phyloP scores from a whole-genome alignment of 2,888 invertebrate species.

The Myopa testacea region DNA sequence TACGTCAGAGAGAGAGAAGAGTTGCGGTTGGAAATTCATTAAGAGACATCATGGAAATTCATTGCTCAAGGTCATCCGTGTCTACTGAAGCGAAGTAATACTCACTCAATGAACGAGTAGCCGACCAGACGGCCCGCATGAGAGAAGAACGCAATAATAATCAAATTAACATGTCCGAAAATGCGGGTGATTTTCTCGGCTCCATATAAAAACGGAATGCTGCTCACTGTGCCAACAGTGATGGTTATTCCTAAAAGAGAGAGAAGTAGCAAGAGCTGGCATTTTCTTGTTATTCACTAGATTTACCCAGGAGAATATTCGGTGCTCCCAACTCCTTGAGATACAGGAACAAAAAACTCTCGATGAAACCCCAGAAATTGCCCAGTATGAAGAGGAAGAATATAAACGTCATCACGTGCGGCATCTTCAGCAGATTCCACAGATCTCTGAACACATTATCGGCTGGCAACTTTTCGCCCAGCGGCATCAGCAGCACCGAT shows the following conservation, averaged over 20 bases:
- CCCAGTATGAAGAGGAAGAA: constrained; percentile 85
- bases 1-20: background rate
- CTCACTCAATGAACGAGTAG: constrained; percentile 87
- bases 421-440: constrained; percentile 80
- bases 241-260: constrained; percentile 77
- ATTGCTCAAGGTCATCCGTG: background rate
- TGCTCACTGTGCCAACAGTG: constrained; percentile 85
- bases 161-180: constrained; percentile 85
- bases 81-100: constrained; percentile 33
- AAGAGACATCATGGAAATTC: constrained; percentile 29
- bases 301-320: constrained; percentile 81
- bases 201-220: constrained; percentile 86
- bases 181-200: constrained; percentile 85
- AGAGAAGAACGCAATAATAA: constrained; percentile 86
- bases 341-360: constrained; percentile 88
- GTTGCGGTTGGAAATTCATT: constrained; percentile 12
- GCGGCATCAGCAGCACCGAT: constrained; percentile 81
- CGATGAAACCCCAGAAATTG: constrained; percentile 90
- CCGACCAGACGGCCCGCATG: constrained; percentile 85
- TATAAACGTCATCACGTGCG: constrained; percentile 84
- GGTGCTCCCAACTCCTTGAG: constrained; percentile 86
- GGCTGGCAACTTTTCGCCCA: constrained; percentile 81
- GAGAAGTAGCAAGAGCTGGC: background rate
- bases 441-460: constrained; percentile 83
- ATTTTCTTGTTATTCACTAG: too few species aligned